phyloP scores from a whole-genome alignment of 1,140 invertebrate species.

The Charaxes varanes region DNA sequence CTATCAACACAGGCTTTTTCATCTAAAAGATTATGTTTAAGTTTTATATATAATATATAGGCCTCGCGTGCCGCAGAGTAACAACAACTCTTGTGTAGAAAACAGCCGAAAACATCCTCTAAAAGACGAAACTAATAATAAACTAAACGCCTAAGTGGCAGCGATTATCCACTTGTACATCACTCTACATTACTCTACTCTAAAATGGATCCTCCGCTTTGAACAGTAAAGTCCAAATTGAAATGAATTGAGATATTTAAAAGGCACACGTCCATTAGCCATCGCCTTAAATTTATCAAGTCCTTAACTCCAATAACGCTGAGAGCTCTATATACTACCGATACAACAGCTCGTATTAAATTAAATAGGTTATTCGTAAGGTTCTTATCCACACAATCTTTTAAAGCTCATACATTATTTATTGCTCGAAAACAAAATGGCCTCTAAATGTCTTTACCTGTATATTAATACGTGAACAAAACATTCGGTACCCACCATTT shows the following conservation, averaged over 20 bases:
- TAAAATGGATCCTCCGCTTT: slow-evolving; percentile 1
- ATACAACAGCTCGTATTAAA: slow-evolving; percentile 31
- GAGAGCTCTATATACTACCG: slow-evolving; percentile 26
- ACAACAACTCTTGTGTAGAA: slow-evolving; percentile 14
- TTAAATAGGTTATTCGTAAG: slow-evolving; percentile 35
- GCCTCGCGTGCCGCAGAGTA: slow-evolving; percentile 12
- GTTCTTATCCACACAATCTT: slow-evolving; percentile 33
- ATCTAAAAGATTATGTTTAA: too few species aligned
- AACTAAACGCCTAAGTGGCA: slow-evolving; percentile 31
- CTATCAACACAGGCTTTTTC: too few species aligned
- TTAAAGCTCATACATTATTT: slow-evolving; percentile 54
- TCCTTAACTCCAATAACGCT: slow-evolving; percentile 29
- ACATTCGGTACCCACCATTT: too few species aligned
- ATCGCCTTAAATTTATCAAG: slow-evolving; percentile 27
- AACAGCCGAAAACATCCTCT: slow-evolving; percentile 24
- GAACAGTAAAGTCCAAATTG: slow-evolving; percentile 12
- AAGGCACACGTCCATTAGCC: slow-evolving; percentile 26
- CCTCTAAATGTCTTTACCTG: too few species aligned
- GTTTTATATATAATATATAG: too few species aligned
- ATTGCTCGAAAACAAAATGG: too few species aligned
- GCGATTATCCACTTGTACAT: slow-evolving; percentile 27
- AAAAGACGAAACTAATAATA: slow-evolving; percentile 37
- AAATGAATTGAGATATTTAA: not conserved
- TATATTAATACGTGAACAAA: too few species aligned
- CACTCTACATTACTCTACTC: slow-evolving; percentile 1